Base-by-base conservation (phyloP, 2,888 invertebrate genomes). In the Temnothorax unifasciatus region DNA sequence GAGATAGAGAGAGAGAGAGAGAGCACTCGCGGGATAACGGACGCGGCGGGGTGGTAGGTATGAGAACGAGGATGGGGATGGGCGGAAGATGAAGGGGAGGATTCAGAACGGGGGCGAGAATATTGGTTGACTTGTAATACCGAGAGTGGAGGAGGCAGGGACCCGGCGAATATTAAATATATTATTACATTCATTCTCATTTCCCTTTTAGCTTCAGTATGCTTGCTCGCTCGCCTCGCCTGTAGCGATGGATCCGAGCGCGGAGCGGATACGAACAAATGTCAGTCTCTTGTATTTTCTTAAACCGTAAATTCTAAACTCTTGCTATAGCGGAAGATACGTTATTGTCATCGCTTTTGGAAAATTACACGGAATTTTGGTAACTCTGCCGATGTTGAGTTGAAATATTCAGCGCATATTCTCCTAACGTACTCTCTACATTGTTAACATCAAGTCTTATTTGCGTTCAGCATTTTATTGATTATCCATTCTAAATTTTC, bases 121-220 rank as follows among this genome's bases (percentile, higher is more conserved):
- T 94, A 94, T 94, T 94, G 94, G 94, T 94, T 93, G 93, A 93
- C 93, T 93, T 93, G 93, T 94, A 94, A 93, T 94, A 93, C 93
- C 92, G 92, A 92, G 94, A 93, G 93, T 92, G 91, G 90, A 92
- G 92, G 91, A 92, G 92, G 91, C 90, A 90, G 92, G 92, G 92
- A 92, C 91, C 92, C 91, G 90, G 91, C 93, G 94, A 94, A 94
- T 94, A 94, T 94, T 94, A 94, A 94, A 94, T 94, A 94, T 94
- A 94, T 94, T 94, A 94, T 94, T 94, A 93, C 94, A 94, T 94
- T 93, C 93, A 94, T 94, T 94, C 93, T 93, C 94, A 93, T 94
- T 94, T 94, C 93, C 93, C 92, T 92, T 89, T 93, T 92, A 92
- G 90, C 91, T 89, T 87, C 89, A 88, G 88, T 85, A 88, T 90